phyloP scores from a whole-genome alignment of 2,888 invertebrate species.

The Electrophaes corylata region DNA sequence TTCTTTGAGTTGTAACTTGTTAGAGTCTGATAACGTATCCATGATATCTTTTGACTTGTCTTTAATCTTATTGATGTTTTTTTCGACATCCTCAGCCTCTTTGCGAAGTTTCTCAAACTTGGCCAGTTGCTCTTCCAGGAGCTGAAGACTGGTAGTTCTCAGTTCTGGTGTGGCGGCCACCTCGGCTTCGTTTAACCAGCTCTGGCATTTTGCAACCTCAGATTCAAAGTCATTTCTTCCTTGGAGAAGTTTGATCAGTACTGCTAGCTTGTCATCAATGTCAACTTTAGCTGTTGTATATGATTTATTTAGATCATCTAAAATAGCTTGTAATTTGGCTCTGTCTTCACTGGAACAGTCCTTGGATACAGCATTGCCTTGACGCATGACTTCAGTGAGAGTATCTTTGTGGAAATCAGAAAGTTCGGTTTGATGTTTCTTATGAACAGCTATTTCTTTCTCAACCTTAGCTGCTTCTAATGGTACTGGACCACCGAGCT shows the following conservation, averaged over 20 bases:
- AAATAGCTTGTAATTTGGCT: conserved; percentile 85
- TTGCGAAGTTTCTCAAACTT: conserved; percentile 92
- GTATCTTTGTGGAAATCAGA: conserved; percentile 90
- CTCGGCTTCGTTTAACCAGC: conserved; percentile 96
- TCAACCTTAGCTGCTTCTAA: conserved; percentile 93
- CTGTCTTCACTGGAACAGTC: conserved; percentile 91
- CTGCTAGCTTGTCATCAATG: conserved; percentile 88
- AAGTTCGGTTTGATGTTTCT: conserved; percentile 90
- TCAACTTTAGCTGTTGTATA: conserved; percentile 90
- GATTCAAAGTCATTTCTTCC: conserved; percentile 92
- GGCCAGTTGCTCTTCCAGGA: conserved; percentile 93
- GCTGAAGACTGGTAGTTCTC: conserved; percentile 90
- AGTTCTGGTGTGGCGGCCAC: conserved; percentile 93
- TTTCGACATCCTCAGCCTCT: conserved; percentile 88
- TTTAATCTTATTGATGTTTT: conserved; percentile 89
- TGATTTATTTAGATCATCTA: conserved; percentile 88
- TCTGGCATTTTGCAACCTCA: conserved; percentile 91
- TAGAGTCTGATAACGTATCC: conserved; percentile 92
- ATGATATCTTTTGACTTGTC: conserved; percentile 92
- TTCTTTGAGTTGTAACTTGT: conserved; percentile 92
- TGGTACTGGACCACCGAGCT: conserved; percentile 90
- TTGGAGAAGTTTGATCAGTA: conserved; percentile 89
- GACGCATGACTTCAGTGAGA: conserved; percentile 89
- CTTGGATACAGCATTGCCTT: conserved; percentile 90
- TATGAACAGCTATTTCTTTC: conserved; percentile 90